Base-by-base conservation (phyloP, 2,797 vertebrate species). In the Notolabrus celidotus region DNA sequence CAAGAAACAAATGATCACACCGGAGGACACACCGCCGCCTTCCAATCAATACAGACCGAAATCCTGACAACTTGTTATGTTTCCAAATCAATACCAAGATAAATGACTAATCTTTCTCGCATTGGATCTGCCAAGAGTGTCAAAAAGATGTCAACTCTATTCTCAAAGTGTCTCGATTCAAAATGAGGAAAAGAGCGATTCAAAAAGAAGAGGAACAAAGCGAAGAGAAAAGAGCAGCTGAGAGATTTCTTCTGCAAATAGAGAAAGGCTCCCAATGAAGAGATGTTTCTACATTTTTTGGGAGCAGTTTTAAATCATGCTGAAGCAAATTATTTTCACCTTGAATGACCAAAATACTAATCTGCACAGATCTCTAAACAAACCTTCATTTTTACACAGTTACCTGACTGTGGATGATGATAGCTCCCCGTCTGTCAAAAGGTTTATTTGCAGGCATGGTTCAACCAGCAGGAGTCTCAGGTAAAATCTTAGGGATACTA, bases 21-120 rank as follows among this genome's bases (percentile, higher is more conserved):
- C 8, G 9, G n/a, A 41, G 45, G 31, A 50, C 1, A 4, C 0
- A 11, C 29, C 6, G 22, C 42, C 29, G 10, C 11, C 23, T 29
- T 66, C 16, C 42, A 42, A 74, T 61, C 68, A 51, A 67, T 73
- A 66, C 20, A 16, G 36, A 45, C 33, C 51, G 23, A 63, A 60
- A 67, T 15, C 45, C 38, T 52, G 62, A 64, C 0, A 11, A 25
- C 17, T 20, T 2, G 19, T 43, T 51, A 65, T 46, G 20, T 38
- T 74, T 66, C 55, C 11, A n/a, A 67, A 86, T 78, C 71, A 42
- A 83, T 79, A 84, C 12, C 33, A 15, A 62, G 62, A 70, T 36
- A 79, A 84, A 71, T 67, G 50, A 62, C 72, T 67, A 38, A 41
- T 61, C 55, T 53, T 14, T 34, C 39, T 71, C 66, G 77, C 36